A percentile compares a stretch with the other conserved stretches of the same genome.
Evolutionary conservation across 1,140 invertebrate genomes (phyloP).

Genomic region (Caenorhabditis tropicalis): DNA sequence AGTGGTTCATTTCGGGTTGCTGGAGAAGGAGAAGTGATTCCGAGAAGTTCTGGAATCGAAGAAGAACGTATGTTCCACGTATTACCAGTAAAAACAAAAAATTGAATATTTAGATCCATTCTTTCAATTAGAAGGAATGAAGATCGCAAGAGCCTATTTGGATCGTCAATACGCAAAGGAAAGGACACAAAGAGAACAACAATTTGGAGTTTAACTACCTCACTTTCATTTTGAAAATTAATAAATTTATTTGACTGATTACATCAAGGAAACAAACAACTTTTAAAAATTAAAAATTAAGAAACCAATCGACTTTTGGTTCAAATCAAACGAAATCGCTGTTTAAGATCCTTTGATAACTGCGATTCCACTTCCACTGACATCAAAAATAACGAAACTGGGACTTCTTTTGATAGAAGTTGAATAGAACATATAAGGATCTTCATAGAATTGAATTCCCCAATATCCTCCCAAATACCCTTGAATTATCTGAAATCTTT

Average conservation of each 20-base stretch:
- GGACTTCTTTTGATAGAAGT: conserved; percentile 40
- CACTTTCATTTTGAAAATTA: not conserved
- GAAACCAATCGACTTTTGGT: no score
- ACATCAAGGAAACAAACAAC: no score
- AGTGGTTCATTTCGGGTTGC: conserved; percentile 17
- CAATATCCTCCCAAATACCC: conserved; percentile 21
- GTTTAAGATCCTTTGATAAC: not conserved
- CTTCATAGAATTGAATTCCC: conserved; percentile 40
- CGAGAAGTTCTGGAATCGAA: not conserved
- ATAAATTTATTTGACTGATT: not conserved
- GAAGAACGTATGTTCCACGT: not conserved
- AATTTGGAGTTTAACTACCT: not conserved
- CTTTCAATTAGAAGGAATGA: conserved; percentile 7
- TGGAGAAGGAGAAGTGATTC: not conserved
- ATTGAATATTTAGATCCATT: not conserved
- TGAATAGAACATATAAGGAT: conserved; percentile 46
- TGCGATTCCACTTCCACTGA: conserved; percentile 24
- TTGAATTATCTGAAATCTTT: not conserved
- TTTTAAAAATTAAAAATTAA: no score
- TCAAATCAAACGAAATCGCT: no score
- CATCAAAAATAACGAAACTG: conserved; percentile 46
- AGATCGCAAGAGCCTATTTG: conserved; percentile 27
- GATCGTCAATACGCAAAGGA: conserved; percentile 24
- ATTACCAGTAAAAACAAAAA: not conserved
- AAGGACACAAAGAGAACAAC: not conserved